Conservation (phyloP, 2,888 invertebrate species). For the Apamea epomidion region DNA sequence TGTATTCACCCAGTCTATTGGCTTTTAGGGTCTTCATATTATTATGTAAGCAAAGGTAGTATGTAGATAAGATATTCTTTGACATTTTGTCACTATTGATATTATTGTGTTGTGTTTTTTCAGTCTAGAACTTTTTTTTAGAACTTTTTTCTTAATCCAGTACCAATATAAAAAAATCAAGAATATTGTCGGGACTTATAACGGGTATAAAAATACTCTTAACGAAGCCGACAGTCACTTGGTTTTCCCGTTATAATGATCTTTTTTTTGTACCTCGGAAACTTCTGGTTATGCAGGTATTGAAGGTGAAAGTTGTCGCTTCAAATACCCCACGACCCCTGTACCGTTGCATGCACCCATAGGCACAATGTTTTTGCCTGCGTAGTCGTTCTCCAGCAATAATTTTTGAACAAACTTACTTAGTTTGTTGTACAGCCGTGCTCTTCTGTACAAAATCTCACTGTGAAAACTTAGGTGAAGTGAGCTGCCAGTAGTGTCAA, state of each 20-base stretch:
- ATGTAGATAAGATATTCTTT: background rate
- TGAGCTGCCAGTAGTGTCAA: no score
- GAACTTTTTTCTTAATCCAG: background rate
- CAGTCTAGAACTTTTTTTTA: background rate
- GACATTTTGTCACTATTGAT: background rate
- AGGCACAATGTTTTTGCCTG: no score
- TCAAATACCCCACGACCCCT: no score
- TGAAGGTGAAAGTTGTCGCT: background rate
- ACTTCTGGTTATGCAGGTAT: background rate
- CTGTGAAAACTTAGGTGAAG: no score
- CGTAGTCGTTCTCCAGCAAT: no score
- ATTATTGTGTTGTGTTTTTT: background rate
- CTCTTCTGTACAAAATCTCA: no score
- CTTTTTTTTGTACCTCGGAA: background rate
- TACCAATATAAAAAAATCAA: background rate
- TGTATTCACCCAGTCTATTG: slow-evolving; percentile 52
- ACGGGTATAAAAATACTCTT: background rate
- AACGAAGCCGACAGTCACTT: background rate
- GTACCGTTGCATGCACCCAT: no score
- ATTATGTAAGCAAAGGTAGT: background rate
- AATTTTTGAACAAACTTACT: background rate
- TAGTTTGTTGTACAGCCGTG: background rate
- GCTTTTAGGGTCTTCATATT: slow-evolving; percentile 29
- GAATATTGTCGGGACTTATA: background rate
- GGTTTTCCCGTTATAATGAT: background rate